Evolutionary conservation across 2,888 invertebrate genomes (phyloP).

Genomic region (Myopa tessellatipennis): DNA sequence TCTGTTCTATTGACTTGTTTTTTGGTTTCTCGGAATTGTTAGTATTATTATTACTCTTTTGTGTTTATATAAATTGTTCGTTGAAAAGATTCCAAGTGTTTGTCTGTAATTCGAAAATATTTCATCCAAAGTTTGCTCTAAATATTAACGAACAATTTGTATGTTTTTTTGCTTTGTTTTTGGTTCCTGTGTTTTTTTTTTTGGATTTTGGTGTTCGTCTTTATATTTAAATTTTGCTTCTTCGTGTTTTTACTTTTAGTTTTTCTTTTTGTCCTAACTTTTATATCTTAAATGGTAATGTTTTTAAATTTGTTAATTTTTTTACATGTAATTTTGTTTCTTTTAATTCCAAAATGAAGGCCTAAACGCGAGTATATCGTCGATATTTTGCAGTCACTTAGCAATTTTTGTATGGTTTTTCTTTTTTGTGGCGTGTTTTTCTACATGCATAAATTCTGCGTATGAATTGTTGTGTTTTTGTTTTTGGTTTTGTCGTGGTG

Average conservation of each 20-base stretch:
- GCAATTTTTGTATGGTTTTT: conserved; percentile 53
- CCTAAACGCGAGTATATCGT: conserved; percentile 74
- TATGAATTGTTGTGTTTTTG: conserved; percentile 52
- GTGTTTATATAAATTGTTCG: not conserved
- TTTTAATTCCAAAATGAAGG: conserved; percentile 71
- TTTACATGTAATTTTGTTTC: conserved; percentile 45
- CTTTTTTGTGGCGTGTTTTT: conserved; percentile 51
- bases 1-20: not conserved
- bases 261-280: conserved; percentile 23
- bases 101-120: conserved; percentile 15
- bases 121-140: conserved; percentile 18
- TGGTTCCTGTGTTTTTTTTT: not conserved
- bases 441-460: conserved; percentile 54
- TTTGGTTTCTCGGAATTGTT: not conserved
- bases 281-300: conserved; percentile 28
- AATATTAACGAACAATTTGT: conserved; percentile 13
- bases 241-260: conserved; percentile 8
- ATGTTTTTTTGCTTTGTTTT: not conserved
- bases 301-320: conserved; percentile 31
- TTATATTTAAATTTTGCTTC: conserved; percentile 25
- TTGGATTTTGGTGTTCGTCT: too few species aligned
- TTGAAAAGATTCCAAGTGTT: not conserved
- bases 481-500: conserved; percentile 41
- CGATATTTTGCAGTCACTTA: conserved; percentile 35
- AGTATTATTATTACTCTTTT: not conserved